Conservation (phyloP, 2,797 vertebrate species). For the Acomys russatus region DNA sequence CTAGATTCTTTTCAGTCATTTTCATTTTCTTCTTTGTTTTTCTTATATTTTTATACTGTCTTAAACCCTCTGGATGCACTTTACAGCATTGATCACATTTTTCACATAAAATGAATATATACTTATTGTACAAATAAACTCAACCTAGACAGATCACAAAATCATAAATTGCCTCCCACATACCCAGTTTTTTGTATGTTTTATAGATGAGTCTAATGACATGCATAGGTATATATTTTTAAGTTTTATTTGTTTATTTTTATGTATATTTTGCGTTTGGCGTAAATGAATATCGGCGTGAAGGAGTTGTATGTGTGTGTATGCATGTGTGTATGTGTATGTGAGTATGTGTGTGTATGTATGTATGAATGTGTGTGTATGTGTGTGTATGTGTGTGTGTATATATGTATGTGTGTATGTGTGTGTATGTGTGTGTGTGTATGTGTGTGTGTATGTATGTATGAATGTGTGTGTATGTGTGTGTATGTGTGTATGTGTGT, state of each 20-base stretch:
- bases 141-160: neutral
- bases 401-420: too few relatives aligned
- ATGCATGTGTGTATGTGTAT: neutral
- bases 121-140: constrained; percentile 43
- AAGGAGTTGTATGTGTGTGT: neutral
- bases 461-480: too few relatives aligned
- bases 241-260: too few relatives aligned
- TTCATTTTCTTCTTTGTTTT: constrained; percentile 54
- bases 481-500: too few relatives aligned
- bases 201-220: neutral
- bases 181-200: neutral
- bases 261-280: too few relatives aligned
- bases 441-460: too few relatives aligned
- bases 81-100: neutral
- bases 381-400: too few relatives aligned
- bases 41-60: neutral
- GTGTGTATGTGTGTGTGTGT: too few relatives aligned
- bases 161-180: neutral
- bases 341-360: neutral
- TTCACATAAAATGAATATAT: constrained; percentile 24
- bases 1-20: neutral
- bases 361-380: neutral
- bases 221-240: neutral
- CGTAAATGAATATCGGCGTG: too few relatives aligned
- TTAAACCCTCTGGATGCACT: neutral